These are phyloP conservation scores for Drosophila ogumai DNA, from an alignment of 1,140 invertebrate genomes.

Conservation along the genomic window DNA sequence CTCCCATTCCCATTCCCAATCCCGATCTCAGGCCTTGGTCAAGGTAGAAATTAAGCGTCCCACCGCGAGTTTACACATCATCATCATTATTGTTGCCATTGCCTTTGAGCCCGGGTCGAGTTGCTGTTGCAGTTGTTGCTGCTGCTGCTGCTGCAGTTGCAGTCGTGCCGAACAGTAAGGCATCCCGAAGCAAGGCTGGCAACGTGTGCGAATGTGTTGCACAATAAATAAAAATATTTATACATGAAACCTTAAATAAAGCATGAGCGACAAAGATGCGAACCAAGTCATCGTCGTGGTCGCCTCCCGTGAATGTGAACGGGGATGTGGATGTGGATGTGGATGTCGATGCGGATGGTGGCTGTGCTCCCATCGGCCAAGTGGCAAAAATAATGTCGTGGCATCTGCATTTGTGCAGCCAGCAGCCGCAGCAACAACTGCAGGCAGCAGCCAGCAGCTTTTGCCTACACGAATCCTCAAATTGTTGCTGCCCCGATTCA, in stretches of 20 bases:
- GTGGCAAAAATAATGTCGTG: conserved; percentile 83
- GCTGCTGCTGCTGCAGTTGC: conserved; percentile 41
- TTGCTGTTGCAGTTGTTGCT: conserved; percentile 23
- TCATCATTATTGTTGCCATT: conserved; percentile 79
- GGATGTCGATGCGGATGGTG: conserved; percentile 12
- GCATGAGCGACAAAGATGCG: conserved; percentile 83
- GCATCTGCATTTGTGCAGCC: conserved; percentile 77
- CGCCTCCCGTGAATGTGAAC: conserved; percentile 2
- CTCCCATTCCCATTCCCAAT: conserved; percentile 15
- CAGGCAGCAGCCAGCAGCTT: conserved; percentile 62
- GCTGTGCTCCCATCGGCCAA: conserved; percentile 65
- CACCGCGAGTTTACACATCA: conserved; percentile 83
- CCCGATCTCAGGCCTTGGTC: conserved; percentile 54
- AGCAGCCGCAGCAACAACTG: conserved; percentile 45
- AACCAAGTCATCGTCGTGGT: conserved; percentile 60
- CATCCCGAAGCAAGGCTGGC: conserved; percentile 57
- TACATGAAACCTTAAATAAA: conserved; percentile 83
- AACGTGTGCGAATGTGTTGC: conserved; percentile 82
- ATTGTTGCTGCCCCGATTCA: conserved; percentile 35
- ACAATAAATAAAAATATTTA: conserved; percentile 84
- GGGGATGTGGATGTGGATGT: conserved; percentile 2
- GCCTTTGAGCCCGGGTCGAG: conserved; percentile 29
- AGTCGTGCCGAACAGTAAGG: conserved; percentile 61
- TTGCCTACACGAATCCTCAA: conserved; percentile 71
- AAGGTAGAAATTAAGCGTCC: conserved; percentile 81